Conservation (phyloP, 37 sponge, comb jelly and placozoan genomes). For the Cladorhizidae sp. region DNA sequence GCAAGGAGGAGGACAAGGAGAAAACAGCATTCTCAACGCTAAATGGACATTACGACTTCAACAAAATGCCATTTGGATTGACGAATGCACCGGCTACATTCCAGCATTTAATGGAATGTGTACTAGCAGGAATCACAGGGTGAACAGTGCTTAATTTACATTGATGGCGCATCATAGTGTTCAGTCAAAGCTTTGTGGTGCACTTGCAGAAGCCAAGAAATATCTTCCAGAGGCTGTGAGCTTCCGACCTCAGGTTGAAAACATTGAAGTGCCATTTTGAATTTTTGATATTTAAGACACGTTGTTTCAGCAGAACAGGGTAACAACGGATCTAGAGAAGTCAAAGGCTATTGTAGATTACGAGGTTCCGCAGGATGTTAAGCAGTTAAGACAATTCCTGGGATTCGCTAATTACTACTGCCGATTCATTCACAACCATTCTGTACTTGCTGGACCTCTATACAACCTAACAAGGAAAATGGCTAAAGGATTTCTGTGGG, state of each 20-base stretch:
- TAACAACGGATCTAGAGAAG: constrained; percentile 19
- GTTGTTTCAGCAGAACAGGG: constrained; percentile 18
- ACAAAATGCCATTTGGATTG: background rate
- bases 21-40: constrained; percentile 13
- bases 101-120: background rate
- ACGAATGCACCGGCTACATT: background rate
- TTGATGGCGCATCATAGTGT: constrained; percentile 60
- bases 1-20: background rate
- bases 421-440: constrained; percentile 22
- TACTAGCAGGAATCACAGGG: background rate
- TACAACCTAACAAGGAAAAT: constrained; percentile 11
- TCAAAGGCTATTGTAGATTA: constrained; percentile 18
- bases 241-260: constrained; percentile 25
- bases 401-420: constrained; percentile 47
- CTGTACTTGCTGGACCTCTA: constrained; percentile 14
- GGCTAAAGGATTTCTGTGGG: background rate
- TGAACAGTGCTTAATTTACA: constrained; percentile 12
- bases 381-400: constrained; percentile 36
- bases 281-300: constrained; percentile 9
- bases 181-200: constrained; percentile 21
- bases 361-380: constrained; percentile 16
- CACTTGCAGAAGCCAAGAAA: constrained; percentile 3
- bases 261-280: constrained; percentile 1
- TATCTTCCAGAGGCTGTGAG: constrained; percentile 6
- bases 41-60: background rate